These are phyloP conservation scores for Amia ocellicauda DNA, from an alignment of 2,113 vertebrate species.

Conservation along the genomic window DNA sequence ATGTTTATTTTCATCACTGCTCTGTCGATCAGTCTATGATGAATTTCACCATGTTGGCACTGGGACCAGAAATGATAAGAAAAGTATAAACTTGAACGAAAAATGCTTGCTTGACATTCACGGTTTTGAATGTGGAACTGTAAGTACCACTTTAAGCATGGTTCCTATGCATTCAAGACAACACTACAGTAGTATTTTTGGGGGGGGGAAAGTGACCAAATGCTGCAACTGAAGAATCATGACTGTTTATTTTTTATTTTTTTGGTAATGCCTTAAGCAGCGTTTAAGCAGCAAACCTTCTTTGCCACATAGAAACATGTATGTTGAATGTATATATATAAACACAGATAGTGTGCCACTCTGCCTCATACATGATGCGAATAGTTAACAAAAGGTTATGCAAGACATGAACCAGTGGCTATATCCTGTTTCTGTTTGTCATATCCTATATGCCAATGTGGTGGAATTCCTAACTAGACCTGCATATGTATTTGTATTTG, in stretches of 20 bases:
- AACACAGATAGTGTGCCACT: too few species aligned
- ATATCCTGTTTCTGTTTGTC: constrained; percentile 25
- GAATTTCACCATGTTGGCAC: constrained; percentile 39
- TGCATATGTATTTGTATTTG: constrained; percentile 43
- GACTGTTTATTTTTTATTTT: neutral
- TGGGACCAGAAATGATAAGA: constrained; percentile 32
- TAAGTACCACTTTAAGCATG: neutral
- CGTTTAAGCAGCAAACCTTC: neutral
- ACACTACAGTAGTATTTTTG: neutral
- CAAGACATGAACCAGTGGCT: neutral
- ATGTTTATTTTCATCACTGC: constrained; percentile 46
- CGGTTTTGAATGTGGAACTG: constrained; percentile 3
- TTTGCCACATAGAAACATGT: neutral
- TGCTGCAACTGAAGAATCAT: neutral
- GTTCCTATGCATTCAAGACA: neutral
- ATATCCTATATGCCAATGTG: too few species aligned
- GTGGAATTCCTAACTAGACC: constrained; percentile 50
- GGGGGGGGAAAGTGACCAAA: neutral
- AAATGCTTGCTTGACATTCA: neutral
- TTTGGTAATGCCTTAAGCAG: neutral
- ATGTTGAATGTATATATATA: too few species aligned
- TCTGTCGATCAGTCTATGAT: constrained; percentile 33
- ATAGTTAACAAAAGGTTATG: neutral
- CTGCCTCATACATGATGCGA: neutral
- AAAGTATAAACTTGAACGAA: too few species aligned